A percentile compares a stretch with the other conserved stretches of the same genome.
These are phyloP conservation scores for Mastomys coucha DNA, from an alignment of 2,113 vertebrate species.

Conservation along the genomic window DNA sequence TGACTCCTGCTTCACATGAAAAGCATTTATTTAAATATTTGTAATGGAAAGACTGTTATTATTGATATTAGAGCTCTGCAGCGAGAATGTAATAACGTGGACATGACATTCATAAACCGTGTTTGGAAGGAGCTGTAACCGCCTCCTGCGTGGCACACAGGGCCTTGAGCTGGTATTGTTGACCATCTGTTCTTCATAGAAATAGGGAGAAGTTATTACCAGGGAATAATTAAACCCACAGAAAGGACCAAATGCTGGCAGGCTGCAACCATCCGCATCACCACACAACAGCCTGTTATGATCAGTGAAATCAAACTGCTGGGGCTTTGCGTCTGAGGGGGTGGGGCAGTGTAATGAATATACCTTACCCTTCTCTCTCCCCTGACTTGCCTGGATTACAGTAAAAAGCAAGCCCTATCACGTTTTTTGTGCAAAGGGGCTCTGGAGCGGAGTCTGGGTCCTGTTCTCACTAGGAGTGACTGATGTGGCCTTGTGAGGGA, in stretches of 20 bases:
- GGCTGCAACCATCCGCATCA: conserved; percentile 72
- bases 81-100: conserved; percentile 17
- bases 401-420: not conserved
- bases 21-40: conserved; percentile 82
- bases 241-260: conserved; percentile 82
- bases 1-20: conserved; percentile 81
- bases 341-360: conserved; percentile 13
- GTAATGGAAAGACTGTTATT: conserved; percentile 73
- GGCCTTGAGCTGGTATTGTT: not conserved
- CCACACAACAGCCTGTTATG: conserved; percentile 80
- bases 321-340: conserved; percentile 32
- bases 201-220: conserved; percentile 82
- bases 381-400: not conserved
- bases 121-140: not conserved
- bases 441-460: conserved; percentile 43
- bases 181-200: conserved; percentile 86
- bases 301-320: conserved; percentile 78
- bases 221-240: conserved; percentile 85
- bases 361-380: not conserved
- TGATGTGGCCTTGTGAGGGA: not conserved
- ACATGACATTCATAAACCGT: conserved; percentile 51
- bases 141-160: conserved; percentile 43
- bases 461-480: not conserved
- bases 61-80: conserved; percentile 70
- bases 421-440: not conserved